Conservation (phyloP, 2,113 vertebrate species). For the Phylloscopus trochiloides region DNA sequence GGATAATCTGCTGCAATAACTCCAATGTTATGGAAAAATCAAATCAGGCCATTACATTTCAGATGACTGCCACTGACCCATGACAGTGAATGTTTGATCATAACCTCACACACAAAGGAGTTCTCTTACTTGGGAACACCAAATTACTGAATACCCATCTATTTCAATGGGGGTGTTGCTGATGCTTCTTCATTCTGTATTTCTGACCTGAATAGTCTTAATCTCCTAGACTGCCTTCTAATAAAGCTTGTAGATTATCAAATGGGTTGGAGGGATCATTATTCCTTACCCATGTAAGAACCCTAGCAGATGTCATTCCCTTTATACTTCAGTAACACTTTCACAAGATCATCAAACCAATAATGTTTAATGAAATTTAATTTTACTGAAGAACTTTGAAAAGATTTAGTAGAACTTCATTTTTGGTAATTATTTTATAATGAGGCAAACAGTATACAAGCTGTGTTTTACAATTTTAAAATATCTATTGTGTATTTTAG, state of each 20-base stretch:
- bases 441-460: not conserved
- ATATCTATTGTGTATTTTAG: not conserved
- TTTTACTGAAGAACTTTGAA: not conserved
- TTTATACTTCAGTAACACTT: not conserved
- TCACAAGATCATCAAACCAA: not conserved
- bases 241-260: not conserved
- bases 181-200: not conserved
- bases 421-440: not conserved
- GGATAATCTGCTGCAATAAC: not conserved
- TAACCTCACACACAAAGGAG: not conserved
- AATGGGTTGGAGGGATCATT: not conserved
- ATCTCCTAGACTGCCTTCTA: not conserved
- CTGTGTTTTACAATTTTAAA: not conserved
- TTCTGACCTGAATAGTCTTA: not conserved
- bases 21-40: not conserved
- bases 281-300: not conserved
- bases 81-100: not conserved
- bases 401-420: not conserved
- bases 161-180: not conserved
- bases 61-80: not conserved
- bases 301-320: not conserved
- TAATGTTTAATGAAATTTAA: not conserved
- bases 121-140: not conserved
- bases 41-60: not conserved
- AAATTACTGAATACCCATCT: not conserved